Percentiles rank a stretch among this genome's conserved stretches.
These are phyloP conservation scores for Paedocypris sp. DNA, from an alignment of 2,113 vertebrate genomes.

Conservation along the genomic window DNA sequence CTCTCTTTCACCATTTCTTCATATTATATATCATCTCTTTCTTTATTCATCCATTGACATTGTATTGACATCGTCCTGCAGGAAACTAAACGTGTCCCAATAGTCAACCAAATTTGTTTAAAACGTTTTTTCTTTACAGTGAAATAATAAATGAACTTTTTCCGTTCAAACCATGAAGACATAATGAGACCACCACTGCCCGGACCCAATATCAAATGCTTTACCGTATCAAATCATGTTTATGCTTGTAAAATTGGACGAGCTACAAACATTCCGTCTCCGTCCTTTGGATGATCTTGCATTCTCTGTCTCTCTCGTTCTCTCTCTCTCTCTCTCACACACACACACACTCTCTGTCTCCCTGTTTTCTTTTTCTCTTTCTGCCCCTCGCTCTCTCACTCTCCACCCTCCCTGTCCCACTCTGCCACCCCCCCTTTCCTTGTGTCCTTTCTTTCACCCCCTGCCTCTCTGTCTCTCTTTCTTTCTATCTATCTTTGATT, in stretches of 20 bases:
- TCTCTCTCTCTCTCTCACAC: background rate
- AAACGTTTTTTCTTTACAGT: no score
- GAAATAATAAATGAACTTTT: no score
- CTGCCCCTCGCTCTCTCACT: constrained; percentile 43
- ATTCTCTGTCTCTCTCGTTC: background rate
- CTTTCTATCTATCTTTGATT: background rate
- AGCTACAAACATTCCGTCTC: constrained; percentile 13
- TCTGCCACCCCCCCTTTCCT: no score
- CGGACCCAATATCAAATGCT: background rate
- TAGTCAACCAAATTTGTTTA: no score
- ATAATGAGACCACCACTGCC: background rate
- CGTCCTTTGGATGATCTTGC: constrained; percentile 7
- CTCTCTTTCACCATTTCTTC: no score
- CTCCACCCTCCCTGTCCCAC: background rate
- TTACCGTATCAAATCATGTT: background rate
- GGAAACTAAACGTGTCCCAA: no score
- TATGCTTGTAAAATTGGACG: background rate
- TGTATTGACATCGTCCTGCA: no score
- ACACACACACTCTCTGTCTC: no score
- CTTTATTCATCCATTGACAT: no score
- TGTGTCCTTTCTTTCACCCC: no score
- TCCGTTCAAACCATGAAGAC: no score
- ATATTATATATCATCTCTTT: no score
- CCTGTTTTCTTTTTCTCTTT: constrained; percentile 50
- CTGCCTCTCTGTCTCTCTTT: background rate